Evolutionary conservation across 2,113 vertebrate species (phyloP).

Genomic region (Heterochromis multidens): DNA sequence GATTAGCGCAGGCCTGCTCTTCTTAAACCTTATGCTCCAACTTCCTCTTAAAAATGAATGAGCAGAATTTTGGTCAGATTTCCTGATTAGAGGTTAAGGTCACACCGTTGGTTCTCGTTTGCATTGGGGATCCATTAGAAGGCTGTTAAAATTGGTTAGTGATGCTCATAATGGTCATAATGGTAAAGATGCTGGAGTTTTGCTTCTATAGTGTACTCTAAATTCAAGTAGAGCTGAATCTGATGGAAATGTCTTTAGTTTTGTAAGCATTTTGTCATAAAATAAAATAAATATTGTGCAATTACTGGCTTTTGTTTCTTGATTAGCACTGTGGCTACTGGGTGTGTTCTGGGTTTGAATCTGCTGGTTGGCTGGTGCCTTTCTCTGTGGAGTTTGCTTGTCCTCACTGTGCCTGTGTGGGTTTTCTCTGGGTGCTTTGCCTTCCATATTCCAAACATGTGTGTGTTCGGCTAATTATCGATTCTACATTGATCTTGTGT

Average conservation of each 20-base stretch:
- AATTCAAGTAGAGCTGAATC: too few species aligned
- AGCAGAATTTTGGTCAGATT: neutral
- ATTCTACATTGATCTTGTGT: neutral
- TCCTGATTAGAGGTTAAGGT: neutral
- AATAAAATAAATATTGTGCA: too few species aligned
- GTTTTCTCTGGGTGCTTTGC: neutral
- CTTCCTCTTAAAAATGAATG: constrained; percentile 41
- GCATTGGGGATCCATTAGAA: neutral
- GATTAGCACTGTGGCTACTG: too few species aligned
- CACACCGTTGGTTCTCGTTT: neutral
- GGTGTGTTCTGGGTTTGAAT: too few species aligned
- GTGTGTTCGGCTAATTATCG: neutral
- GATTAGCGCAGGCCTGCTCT: constrained; percentile 54
- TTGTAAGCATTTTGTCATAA: too few species aligned
- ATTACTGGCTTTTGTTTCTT: too few species aligned
- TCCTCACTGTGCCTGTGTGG: neutral
- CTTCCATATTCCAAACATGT: neutral
- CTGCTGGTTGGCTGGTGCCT: neutral
- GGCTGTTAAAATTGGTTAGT: neutral
- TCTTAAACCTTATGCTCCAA: constrained; percentile 60
- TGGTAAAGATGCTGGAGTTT: neutral
- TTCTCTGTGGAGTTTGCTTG: neutral
- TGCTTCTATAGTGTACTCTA: neutral
- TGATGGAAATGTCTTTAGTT: too few species aligned
- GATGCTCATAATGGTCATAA: neutral